phyloP scores from a whole-genome alignment of 2,797 vertebrate genomes.

The Carcharodon carcharias region DNA sequence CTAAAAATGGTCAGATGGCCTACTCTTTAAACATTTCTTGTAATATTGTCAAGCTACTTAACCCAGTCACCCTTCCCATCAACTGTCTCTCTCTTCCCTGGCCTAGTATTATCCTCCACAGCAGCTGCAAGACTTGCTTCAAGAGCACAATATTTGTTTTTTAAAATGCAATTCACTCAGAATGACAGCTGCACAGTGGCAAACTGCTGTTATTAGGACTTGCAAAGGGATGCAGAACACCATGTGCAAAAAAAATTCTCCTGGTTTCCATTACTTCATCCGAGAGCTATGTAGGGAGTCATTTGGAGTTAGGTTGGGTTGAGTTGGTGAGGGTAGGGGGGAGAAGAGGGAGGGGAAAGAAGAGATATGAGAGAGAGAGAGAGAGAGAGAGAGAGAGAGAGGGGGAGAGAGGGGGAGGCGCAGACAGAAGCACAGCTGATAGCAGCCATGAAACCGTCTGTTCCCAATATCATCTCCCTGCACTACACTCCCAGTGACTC shows the following conservation, averaged over 20 bases:
- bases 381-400: not conserved
- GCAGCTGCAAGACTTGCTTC: constrained; percentile 19
- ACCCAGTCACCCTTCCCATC: not conserved
- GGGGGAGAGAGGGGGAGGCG: not conserved
- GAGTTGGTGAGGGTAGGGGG: no score
- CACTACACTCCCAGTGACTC: constrained; percentile 55
- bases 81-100: not conserved
- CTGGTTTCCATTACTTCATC: constrained; percentile 85
- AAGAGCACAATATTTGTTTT: not conserved
- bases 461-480: constrained; percentile 61
- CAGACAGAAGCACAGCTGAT: constrained; percentile 73
- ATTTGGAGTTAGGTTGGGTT: constrained; percentile 48
- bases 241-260: constrained; percentile 47
- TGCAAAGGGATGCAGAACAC: constrained; percentile 51
- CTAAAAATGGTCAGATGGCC: not conserved
- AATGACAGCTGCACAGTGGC: constrained; percentile 59
- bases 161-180: not conserved
- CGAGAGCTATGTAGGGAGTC: constrained; percentile 51
- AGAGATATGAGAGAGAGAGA: not conserved
- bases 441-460: constrained; percentile 87
- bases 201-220: constrained; percentile 59
- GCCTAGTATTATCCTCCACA: not conserved
- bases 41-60: not conserved
- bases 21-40: not conserved
- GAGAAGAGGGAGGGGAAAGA: no score